These are phyloP conservation scores for Pectinophora gossypiella DNA, from an alignment of 1,140 invertebrate species.

Conservation along the genomic window DNA sequence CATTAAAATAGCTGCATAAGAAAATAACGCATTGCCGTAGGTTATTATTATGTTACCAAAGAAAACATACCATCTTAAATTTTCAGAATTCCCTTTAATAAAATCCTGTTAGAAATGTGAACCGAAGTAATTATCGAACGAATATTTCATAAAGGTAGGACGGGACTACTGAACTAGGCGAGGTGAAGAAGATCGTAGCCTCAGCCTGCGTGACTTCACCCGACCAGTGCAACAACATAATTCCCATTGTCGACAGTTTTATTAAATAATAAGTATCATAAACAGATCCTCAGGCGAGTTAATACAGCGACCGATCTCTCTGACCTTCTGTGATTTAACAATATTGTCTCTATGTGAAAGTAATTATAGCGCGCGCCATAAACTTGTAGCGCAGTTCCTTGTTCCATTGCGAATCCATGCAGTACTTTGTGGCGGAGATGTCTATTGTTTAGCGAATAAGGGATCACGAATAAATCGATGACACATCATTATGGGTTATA, in stretches of 20 bases:
- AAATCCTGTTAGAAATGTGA: no score
- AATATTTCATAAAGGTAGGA: no score
- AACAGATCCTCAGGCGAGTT: slow-evolving; percentile 35
- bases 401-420: slow-evolving; percentile 30
- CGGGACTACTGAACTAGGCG: no score
- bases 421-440: neutral
- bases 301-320: slow-evolving; percentile 32
- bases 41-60: no score
- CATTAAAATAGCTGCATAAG: no score
- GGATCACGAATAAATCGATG: no score
- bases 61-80: no score
- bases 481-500: neutral
- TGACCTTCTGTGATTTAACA: slow-evolving; percentile 36
- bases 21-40: no score
- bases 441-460: neutral
- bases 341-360: slow-evolving; percentile 42
- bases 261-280: slow-evolving; percentile 48
- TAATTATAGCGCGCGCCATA: slow-evolving; percentile 34
- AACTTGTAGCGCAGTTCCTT: slow-evolving; percentile 25
- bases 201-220: neutral
- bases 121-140: no score
- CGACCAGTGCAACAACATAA: slow-evolving; percentile 26
- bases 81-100: no score
- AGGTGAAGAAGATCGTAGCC: neutral
- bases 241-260: slow-evolving; percentile 41